Evolutionary conservation across 2,113 vertebrate species (phyloP).

Genomic region (Channa maculata): DNA sequence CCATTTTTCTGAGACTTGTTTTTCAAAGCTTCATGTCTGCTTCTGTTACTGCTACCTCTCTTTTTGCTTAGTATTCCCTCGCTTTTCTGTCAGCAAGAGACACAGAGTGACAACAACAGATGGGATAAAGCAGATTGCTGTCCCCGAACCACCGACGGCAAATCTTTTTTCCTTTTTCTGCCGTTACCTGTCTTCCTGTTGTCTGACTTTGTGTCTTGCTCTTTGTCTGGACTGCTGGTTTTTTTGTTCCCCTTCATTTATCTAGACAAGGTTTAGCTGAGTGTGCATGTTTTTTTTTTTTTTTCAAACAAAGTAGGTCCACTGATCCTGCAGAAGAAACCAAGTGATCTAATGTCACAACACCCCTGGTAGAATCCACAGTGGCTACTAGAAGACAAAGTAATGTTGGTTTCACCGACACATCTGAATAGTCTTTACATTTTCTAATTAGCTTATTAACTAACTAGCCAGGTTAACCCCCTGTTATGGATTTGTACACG

Average conservation of each 20-base stretch:
- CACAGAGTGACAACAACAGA: slow-evolving; percentile 25
- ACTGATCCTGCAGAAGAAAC: not conserved
- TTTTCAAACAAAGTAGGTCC: not conserved
- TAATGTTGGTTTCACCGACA: too few species aligned
- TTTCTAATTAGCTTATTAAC: too few species aligned
- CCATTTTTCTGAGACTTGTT: slow-evolving; percentile 17
- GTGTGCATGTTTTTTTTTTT: not conserved
- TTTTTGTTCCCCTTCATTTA: not conserved
- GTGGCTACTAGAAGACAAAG: not conserved
- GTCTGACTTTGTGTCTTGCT: not conserved
- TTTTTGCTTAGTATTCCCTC: not conserved
- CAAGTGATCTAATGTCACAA: not conserved
- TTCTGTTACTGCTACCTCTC: not conserved
- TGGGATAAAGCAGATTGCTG: slow-evolving; percentile 4
- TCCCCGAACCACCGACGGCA: slow-evolving; percentile 29
- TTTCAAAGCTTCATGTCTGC: slow-evolving; percentile 10
- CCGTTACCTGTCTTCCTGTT: slow-evolving; percentile 17
- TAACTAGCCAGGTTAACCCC: not conserved
- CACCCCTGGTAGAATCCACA: not conserved
- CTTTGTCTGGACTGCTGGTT: slow-evolving; percentile 15
- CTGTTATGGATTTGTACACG: too few species aligned
- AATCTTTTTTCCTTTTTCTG: slow-evolving; percentile 18
- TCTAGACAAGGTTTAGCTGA: slow-evolving; percentile 17
- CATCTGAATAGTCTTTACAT: too few species aligned
- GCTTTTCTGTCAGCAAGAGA: slow-evolving; percentile 6